Evolutionary conservation across 1,140 invertebrate genomes (phyloP), one percentile per base, ranked within the genome.

Genomic region (Drosophila varians): DNA sequence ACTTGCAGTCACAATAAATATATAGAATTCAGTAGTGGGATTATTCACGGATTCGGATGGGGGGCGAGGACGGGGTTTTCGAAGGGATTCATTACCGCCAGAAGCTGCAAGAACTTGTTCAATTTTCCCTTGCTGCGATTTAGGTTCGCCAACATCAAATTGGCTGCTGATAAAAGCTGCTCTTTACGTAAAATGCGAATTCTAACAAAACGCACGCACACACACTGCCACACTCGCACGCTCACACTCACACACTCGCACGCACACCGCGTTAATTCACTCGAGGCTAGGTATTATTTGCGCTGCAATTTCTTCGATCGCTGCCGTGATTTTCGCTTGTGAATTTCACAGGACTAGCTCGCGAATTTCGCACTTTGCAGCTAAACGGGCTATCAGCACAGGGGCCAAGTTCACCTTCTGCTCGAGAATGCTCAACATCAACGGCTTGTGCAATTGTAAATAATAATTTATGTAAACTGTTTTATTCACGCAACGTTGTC

Each of bases 91-190:
- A 25, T 90, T 90, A 90, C 89, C 89, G 80, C 80, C 48, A 90
- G 78, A 68, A 84, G 74, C 64, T 90, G 89, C 68, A 90, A 89
- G 76, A 90, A 74, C 77, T 89, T 87, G 62, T 78, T 84, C 34
- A 90, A 78, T 89, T 77, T 90, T 51, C 73, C 82, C 70, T 75
- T 90, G 77, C 89, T 74, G 56, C 82, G 89, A 78, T 90, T 84
- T 62, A 90, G 34, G 68, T 54, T 83, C 66, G 82, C 65, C 61
- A 86, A 90, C 89, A 90, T 90, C 70, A 90, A 90, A 65, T 73
- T 68, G 57, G 53, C 73, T 71, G 77, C 76, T 73, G 66, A 73
- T 76, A 75, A 78, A 72, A 72, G 65, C 43, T 56, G 55, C 72
- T 77, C 82, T 86, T 88, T 88, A 83, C 83, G 82, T 87, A 82